These are phyloP conservation scores for Microplitis demolitor DNA, from an alignment of 1,140 invertebrate genomes.

Conservation along the genomic window DNA sequence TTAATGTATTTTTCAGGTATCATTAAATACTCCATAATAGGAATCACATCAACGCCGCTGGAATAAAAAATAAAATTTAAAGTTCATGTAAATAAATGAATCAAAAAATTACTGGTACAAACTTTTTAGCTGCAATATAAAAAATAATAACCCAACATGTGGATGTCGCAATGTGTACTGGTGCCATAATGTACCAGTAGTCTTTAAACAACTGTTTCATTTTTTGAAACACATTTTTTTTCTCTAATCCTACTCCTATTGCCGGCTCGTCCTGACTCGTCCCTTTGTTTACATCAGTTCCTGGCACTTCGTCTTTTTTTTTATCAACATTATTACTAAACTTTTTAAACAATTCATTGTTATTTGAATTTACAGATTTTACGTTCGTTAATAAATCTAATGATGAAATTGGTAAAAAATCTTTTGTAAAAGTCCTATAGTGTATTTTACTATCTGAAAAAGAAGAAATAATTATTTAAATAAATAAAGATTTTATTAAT, in stretches of 20 bases:
- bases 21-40: constrained; percentile 74
- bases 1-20: constrained; percentile 77
- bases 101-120: constrained; percentile 25
- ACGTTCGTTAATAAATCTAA: too few relatives aligned
- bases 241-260: background rate
- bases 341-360: too few relatives aligned
- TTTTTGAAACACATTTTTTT: constrained; percentile 69
- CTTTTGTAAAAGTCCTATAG: background rate
- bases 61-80: constrained; percentile 41
- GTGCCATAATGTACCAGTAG: constrained; percentile 93
- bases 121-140: constrained; percentile 88
- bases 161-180: constrained; percentile 87
- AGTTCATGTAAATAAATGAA: background rate
- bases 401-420: background rate
- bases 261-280: background rate
- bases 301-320: background rate
- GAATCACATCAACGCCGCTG: constrained; percentile 87
- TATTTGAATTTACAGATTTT: too few relatives aligned
- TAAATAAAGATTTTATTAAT: background rate
- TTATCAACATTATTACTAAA: background rate
- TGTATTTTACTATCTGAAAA: background rate
- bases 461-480: background rate
- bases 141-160: constrained; percentile 83
- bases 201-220: constrained; percentile 92
- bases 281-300: background rate